A percentile compares a stretch with the other conserved stretches of the same genome.
These are phyloP conservation scores for Abrostola triplasia DNA, from an alignment of 2,888 invertebrate species.

Conservation along the genomic window DNA sequence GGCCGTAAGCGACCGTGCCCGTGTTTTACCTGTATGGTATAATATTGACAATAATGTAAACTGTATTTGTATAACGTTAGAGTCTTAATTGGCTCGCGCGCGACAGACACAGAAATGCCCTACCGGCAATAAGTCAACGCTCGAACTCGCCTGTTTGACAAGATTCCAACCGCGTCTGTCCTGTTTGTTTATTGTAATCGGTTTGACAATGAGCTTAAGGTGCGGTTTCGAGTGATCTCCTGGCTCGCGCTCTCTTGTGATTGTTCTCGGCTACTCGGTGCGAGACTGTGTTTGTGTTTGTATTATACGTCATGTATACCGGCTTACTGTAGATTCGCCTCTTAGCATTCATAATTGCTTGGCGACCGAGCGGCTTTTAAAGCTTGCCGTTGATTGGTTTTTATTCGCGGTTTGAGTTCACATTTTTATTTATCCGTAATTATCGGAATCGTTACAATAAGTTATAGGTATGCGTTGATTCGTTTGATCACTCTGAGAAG, in stretches of 20 bases:
- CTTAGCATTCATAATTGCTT: constrained; percentile 86
- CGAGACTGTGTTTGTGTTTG: constrained; percentile 83
- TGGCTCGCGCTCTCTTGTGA: constrained; percentile 78
- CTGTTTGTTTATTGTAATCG: constrained; percentile 89
- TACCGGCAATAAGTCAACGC: constrained; percentile 88
- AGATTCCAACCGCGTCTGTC: constrained; percentile 89
- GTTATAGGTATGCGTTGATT: constrained; percentile 14
- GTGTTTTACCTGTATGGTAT: constrained; percentile 84
- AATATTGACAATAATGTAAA: constrained; percentile 54
- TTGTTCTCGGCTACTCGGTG: constrained; percentile 82
- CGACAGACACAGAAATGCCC: constrained; percentile 80
- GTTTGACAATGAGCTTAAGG: constrained; percentile 89
- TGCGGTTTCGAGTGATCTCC: constrained; percentile 88
- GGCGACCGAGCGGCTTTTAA: constrained; percentile 81
- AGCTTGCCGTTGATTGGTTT: constrained; percentile 77
- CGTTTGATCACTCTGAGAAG: constrained; percentile 17
- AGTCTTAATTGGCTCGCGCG: constrained; percentile 59
- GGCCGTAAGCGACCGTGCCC: constrained; percentile 78
- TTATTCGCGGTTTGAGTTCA: constrained; percentile 63
- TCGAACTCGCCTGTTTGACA: constrained; percentile 88
- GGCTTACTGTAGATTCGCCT: constrained; percentile 86
- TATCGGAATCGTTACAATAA: constrained; percentile 39
- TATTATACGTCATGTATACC: constrained; percentile 87
- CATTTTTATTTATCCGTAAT: constrained; percentile 50
- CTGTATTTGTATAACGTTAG: constrained; percentile 55